Conservation (phyloP, 2,888 invertebrate species). For the Amaurobius ferox region DNA sequence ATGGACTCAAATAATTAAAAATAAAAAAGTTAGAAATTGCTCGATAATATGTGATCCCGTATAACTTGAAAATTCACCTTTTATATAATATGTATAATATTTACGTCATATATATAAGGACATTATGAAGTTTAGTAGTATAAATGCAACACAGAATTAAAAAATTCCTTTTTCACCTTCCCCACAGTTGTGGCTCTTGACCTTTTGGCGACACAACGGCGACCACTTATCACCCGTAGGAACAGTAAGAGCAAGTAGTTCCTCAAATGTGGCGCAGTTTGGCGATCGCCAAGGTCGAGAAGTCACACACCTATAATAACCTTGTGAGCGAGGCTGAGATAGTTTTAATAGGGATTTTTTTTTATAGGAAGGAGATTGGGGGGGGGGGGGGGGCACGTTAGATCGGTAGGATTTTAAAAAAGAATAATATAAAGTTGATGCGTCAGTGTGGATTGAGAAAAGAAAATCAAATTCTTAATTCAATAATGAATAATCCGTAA, state of each 20-base stretch:
- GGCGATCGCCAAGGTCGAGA: slow-evolving; percentile 24
- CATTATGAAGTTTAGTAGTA: slow-evolving; percentile 72
- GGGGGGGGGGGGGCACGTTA: slow-evolving; percentile 1
- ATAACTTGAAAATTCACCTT: slow-evolving; percentile 51
- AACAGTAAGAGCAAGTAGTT: slow-evolving; percentile 63
- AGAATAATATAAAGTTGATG: too few relatives aligned
- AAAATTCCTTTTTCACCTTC: slow-evolving; percentile 38
- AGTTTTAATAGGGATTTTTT: slow-evolving; percentile 6
- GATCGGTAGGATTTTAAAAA: too few relatives aligned
- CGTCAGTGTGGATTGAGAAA: too few relatives aligned
- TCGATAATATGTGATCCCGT: slow-evolving; percentile 28
- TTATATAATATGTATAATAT: slow-evolving; percentile 72
- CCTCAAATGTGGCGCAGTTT: slow-evolving; percentile 69
- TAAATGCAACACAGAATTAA: slow-evolving; percentile 72
- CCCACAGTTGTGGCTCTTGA: slow-evolving; percentile 28
- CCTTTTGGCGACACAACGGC: slow-evolving; percentile 20
- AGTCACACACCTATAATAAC: slow-evolving; percentile 32
- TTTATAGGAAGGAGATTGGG: not conserved
- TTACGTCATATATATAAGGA: slow-evolving; percentile 72
- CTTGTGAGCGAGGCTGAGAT: slow-evolving; percentile 51
- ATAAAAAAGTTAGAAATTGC: slow-evolving; percentile 28
- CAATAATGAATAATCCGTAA: too few relatives aligned
- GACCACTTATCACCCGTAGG: slow-evolving; percentile 73
- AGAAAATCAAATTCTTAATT: too few relatives aligned
- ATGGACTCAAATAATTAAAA: slow-evolving; percentile 4